Conservation (phyloP, 2,113 vertebrate species). For the Perccottus glenii region DNA sequence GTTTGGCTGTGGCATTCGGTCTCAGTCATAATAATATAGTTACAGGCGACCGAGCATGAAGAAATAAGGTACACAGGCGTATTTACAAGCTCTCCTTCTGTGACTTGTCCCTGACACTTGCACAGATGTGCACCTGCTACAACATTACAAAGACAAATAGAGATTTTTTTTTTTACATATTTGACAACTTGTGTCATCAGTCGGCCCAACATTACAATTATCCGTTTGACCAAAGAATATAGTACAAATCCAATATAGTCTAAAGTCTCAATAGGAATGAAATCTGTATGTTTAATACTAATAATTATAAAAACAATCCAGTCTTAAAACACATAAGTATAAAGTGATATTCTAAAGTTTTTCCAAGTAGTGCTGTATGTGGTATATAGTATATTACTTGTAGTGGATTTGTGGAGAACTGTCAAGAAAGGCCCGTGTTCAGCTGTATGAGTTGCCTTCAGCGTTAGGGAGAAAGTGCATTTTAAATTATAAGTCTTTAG, state of each 20-base stretch:
- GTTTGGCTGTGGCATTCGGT: slow-evolving; percentile 51
- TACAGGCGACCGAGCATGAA: slow-evolving; percentile 71
- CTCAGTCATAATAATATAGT: slow-evolving; percentile 77
- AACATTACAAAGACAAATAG: slow-evolving; percentile 13
- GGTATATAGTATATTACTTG: neutral
- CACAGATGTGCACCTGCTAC: slow-evolving; percentile 42
- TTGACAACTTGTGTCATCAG: slow-evolving; percentile 1
- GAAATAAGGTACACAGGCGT: slow-evolving; percentile 67
- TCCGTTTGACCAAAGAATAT: slow-evolving; percentile 23
- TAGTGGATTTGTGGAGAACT: neutral
- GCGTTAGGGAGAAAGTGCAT: too few relatives aligned
- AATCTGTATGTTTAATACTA: slow-evolving; percentile 32
- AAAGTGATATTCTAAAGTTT: slow-evolving; percentile 4
- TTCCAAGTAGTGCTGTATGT: neutral
- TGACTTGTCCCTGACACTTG: slow-evolving; percentile 32
- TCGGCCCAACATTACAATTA: slow-evolving; percentile 12
- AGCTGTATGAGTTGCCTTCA: too few relatives aligned
- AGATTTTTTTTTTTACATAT: slow-evolving; percentile 6
- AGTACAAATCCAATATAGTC: slow-evolving; percentile 46
- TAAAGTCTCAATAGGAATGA: slow-evolving; percentile 31
- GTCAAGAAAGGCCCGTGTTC: neutral
- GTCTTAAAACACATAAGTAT: slow-evolving; percentile 52
- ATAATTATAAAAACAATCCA: slow-evolving; percentile 64
- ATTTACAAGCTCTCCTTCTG: slow-evolving; percentile 76
- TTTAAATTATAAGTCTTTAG: too few relatives aligned